Evolutionary conservation across 2,888 invertebrate species (phyloP).

Genomic region (Acleris laterana): DNA sequence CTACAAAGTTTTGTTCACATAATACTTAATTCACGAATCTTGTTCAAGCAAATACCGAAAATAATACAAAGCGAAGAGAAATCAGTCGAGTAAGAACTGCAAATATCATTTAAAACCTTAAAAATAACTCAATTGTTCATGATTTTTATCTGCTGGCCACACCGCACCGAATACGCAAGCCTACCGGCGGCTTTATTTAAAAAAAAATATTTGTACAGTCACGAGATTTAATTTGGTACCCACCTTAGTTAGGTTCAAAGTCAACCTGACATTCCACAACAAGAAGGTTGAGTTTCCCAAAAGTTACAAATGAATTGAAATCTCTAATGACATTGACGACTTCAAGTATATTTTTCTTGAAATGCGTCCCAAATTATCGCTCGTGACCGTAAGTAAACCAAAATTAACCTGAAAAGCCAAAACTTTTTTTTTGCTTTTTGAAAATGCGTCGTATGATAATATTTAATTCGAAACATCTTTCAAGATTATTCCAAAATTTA

Average conservation of each 20-base stretch:
- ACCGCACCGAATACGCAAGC: conserved; percentile 16
- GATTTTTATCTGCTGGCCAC: conserved; percentile 32
- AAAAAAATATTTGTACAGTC: too few relatives aligned
- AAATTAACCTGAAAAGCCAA: too few relatives aligned
- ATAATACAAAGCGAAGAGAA: conserved; percentile 40
- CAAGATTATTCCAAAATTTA: too few relatives aligned
- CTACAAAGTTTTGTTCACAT: conserved; percentile 39
- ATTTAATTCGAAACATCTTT: neutral
- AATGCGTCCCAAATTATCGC: too few relatives aligned
- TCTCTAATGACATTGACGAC: too few relatives aligned
- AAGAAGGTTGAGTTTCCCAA: too few relatives aligned
- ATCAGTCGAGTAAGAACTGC: conserved; percentile 34
- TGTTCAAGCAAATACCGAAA: conserved; percentile 29
- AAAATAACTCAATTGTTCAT: conserved; percentile 47
- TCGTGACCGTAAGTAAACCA: conserved; percentile 8
- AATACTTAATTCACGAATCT: conserved; percentile 37
- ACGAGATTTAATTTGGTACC: too few relatives aligned
- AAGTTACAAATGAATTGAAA: too few relatives aligned
- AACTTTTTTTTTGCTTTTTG: too few relatives aligned
- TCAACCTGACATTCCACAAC: too few relatives aligned
- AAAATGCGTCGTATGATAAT: neutral
- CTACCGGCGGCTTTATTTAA: conserved; percentile 48
- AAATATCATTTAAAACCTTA: conserved; percentile 43
- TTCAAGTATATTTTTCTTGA: too few relatives aligned
- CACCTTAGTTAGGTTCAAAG: too few relatives aligned